Evolutionary conservation across 1,140 invertebrate genomes (phyloP), one percentile per base, ranked within the genome.

Genomic region (Nasonia vitripennis): DNA sequence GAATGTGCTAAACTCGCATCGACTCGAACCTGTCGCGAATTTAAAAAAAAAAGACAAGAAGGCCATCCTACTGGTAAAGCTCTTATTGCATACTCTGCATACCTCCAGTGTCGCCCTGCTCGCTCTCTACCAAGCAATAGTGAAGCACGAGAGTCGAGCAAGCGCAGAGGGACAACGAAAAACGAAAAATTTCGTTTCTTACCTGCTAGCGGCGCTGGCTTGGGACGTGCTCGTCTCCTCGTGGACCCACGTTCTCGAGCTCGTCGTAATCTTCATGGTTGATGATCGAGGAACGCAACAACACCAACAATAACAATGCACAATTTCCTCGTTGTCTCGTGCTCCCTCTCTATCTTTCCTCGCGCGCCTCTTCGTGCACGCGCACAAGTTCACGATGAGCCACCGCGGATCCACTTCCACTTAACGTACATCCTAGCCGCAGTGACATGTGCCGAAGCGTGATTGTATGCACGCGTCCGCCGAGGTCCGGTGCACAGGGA

Each of bases 351-450:
- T 62, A 62, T 20, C 4, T 71, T 31, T 71, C 12, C 9, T 31
- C 68, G 62, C 62, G 62, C n/a, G 31, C 17, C 55, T 62, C 55
- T 62, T 62, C 17, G 55, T 62, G 55, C 17, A 62, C 55, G 7
- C 17, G 55, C 55, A 71, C 68, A 31, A 77, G 81, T 83, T 83
- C 81, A 83, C 73, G 81, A 83, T 34, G 31, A 62, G 55, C n/a
- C 81, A 67, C 11, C 70, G 31, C 55, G 20, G 9, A 17, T 37
- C 14, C 71, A 77, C 73, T 83, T 83, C 81, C 81, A 83, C 81
- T 83, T 67, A 77, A 77, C 81, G 81, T 77, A 83, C 73, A 83
- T 83, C 34, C 81, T 83, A 34, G 45, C 71, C n/a, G 68, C 27
- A 71, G 68, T 34, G 55, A 62, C 34, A 37, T 82, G 80, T 82